Evolutionary conservation across 2,888 invertebrate genomes (phyloP).

Genomic region (Phengaris arion): DNA sequence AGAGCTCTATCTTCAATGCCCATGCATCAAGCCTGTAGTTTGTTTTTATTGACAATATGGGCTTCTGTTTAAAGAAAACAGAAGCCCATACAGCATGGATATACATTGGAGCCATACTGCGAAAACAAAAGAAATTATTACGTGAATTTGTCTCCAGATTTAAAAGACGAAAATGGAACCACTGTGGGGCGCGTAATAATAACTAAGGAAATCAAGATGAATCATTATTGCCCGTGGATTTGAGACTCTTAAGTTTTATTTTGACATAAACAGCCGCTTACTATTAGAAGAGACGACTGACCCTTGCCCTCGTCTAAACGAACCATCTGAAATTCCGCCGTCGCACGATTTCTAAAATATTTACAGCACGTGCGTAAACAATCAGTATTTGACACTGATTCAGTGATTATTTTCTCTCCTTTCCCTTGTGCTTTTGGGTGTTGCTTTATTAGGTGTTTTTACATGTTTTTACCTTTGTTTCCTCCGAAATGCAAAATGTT

Average conservation of each 20-base stretch:
- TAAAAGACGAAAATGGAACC: too few species aligned
- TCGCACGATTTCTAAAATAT: conserved; percentile 17
- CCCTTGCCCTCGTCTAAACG: background rate
- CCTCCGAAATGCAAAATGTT: too few species aligned
- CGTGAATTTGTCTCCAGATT: too few species aligned
- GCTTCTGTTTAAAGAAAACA: too few species aligned
- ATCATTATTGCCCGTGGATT: background rate
- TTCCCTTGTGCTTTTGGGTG: background rate
- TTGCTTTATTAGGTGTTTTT: background rate
- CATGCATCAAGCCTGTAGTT: too few species aligned
- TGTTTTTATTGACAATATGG: too few species aligned
- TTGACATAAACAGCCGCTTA: background rate
- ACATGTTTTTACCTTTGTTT: background rate
- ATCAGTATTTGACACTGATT: background rate
- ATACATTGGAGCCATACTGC: too few species aligned
- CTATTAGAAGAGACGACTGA: background rate
- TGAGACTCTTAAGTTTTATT: background rate
- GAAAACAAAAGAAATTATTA: too few species aligned
- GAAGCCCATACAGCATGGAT: too few species aligned
- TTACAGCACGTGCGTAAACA: conserved; percentile 19
- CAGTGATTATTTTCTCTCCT: background rate
- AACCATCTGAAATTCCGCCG: background rate
- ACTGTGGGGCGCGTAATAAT: too few species aligned
- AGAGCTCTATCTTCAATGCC: too few species aligned
- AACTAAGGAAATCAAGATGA: too few species aligned